These are phyloP conservation scores for Antrozous pallidus DNA, from an alignment of 2,797 vertebrate species.

Conservation along the genomic window DNA sequence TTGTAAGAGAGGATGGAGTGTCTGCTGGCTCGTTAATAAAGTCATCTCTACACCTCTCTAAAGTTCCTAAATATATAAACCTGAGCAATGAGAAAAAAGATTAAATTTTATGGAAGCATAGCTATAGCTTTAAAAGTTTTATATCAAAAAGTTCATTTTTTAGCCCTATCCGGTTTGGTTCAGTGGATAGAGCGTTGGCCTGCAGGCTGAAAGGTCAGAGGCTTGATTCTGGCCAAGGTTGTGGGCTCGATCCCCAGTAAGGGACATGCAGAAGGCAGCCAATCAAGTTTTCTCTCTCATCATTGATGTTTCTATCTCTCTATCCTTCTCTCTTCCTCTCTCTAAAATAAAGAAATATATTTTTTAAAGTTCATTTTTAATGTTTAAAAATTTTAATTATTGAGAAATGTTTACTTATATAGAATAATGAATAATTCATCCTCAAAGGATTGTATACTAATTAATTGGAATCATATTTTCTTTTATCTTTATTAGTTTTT, in stretches of 20 bases:
- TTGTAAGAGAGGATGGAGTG: neutral
- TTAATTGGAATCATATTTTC: neutral
- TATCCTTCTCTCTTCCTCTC: too few species aligned
- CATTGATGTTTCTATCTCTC: too few species aligned
- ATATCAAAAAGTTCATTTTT: neutral
- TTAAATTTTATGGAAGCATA: neutral
- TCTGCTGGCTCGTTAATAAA: neutral
- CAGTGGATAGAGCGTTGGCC: too few species aligned
- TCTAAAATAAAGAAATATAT: too few species aligned
- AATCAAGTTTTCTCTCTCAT: too few species aligned
- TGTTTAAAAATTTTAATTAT: neutral
- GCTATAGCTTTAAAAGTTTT: conserved; percentile 13
- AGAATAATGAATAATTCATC: neutral
- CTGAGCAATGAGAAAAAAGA: neutral
- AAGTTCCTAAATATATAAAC: neutral
- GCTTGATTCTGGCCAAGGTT: too few species aligned
- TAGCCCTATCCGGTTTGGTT: too few species aligned
- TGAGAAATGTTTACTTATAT: neutral
- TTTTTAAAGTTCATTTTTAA: neutral
- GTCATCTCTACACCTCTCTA: neutral
- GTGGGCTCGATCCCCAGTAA: too few species aligned
- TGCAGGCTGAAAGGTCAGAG: too few species aligned
- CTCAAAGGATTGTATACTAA: neutral
- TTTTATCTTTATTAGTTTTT: neutral
- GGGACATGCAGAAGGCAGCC: too few species aligned